Evolutionary conservation across 2,888 invertebrate genomes (phyloP).

Genomic region (Epirrita christyi): DNA sequence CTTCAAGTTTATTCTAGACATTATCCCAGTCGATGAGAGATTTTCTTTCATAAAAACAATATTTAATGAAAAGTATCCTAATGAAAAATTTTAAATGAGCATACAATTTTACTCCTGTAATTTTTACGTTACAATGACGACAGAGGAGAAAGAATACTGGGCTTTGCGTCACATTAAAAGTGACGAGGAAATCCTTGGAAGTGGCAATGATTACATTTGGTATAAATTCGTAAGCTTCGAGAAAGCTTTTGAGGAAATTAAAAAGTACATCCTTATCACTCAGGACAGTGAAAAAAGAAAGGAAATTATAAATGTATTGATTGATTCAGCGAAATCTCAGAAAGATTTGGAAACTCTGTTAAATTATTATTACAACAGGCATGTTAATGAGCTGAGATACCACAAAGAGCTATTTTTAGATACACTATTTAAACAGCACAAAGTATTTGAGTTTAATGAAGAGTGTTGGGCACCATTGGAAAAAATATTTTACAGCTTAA

Average conservation of each 20-base stretch:
- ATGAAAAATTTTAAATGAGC: slow-evolving; percentile 46
- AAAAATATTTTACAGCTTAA: slow-evolving; percentile 26
- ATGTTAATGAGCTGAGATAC: slow-evolving; percentile 23
- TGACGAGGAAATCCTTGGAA: slow-evolving; percentile 43
- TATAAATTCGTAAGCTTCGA: slow-evolving; percentile 49
- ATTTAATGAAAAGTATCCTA: slow-evolving; percentile 45
- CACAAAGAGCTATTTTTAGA: slow-evolving; percentile 21
- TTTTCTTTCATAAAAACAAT: slow-evolving; percentile 45
- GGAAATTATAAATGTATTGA: slow-evolving; percentile 35
- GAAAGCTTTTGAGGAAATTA: slow-evolving; percentile 45
- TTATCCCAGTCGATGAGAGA: slow-evolving; percentile 46
- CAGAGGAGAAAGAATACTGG: slow-evolving; percentile 47
- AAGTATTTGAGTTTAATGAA: slow-evolving; percentile 22
- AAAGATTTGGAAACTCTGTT: slow-evolving; percentile 44
- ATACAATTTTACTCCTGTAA: slow-evolving; percentile 15
- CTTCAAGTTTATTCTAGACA: slow-evolving; percentile 50
- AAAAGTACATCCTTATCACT: slow-evolving; percentile 30
- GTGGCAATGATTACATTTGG: slow-evolving; percentile 48
- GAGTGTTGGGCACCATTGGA: slow-evolving; percentile 24
- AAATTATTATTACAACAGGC: slow-evolving; percentile 48
- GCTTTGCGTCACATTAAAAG: slow-evolving; percentile 45
- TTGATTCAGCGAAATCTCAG: slow-evolving; percentile 43
- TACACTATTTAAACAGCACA: slow-evolving; percentile 11
- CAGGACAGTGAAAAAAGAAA: slow-evolving; percentile 18
- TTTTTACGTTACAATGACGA: slow-evolving; percentile 41